Base-by-base conservation (phyloP, 2,113 vertebrate species). In the Mungos mungo region DNA sequence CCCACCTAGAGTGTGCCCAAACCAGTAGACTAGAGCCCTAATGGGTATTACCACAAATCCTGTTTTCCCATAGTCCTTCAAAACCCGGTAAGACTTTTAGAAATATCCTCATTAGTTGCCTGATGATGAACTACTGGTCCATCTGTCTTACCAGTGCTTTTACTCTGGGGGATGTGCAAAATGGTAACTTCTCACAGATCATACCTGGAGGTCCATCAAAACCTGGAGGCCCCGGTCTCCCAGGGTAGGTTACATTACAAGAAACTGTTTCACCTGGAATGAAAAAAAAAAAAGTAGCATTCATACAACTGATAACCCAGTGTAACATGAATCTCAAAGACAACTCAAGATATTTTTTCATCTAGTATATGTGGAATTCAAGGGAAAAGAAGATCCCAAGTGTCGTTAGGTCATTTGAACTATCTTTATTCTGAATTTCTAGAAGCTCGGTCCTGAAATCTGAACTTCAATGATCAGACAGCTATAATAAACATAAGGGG, bases 161-260 rank as follows among this genome's bases (percentile, higher is more conserved):
- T 71, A 41, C 15, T 84, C 23, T 66, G 15, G 16, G 57, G 89
- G 50, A 21, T 14, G 7, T 82, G 2, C 45, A 71, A 35, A n/a
- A 68, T 5, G 57, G 33, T 27, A 57, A 31, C 4, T 52, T 86
- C 50, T 50, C n/a, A 50, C 1, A 29, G 52, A 90, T 77, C 96
- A 6, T 99, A 99, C 99, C 99, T 99, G 97, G 98, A 96, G 80
- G 94, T 91, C 99, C 99, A 96, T 98, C 98, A 95, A 98, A 92
- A 74, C 99, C 99, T 0, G 98, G 98, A 19, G 96, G 98, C 27
- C 99, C 99, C 81, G 98, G 98, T 52, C 31, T 96, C 60, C 98
- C 98, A 16, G 97, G 97, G 66, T 98, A 98, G 45, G 97, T 97
- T 50, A 84, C 50, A 0, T 97, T 97, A 95, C 96, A 94, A 45